Percentiles rank a stretch among this genome's conserved stretches.
phyloP scores from a whole-genome alignment of 2,888 invertebrate species.

The Macaria liturata region DNA sequence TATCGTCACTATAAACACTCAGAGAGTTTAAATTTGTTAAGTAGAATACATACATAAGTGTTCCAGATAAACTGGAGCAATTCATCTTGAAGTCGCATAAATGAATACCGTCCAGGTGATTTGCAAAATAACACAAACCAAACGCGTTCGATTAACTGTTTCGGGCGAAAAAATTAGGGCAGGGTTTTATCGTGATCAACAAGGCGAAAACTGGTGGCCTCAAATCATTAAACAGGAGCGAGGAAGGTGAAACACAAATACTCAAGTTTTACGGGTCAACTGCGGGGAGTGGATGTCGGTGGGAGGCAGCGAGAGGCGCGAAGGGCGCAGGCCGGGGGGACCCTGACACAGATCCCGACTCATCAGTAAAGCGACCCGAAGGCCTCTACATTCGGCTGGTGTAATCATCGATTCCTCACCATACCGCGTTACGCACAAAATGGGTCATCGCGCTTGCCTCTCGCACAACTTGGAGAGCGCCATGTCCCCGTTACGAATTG shows the following conservation, averaged over 20 bases:
- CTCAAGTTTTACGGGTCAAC: slow-evolving; percentile 75
- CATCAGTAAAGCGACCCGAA: slow-evolving; percentile 71
- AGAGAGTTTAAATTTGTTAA: too few species aligned
- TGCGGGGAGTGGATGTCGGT: slow-evolving; percentile 44
- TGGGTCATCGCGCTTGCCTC: slow-evolving; percentile 72
- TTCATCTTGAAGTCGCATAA: slow-evolving; percentile 6
- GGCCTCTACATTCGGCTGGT: slow-evolving; percentile 76
- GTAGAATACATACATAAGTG: too few species aligned
- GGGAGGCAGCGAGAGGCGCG: slow-evolving; percentile 57
- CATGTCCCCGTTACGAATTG: slow-evolving; percentile 73
- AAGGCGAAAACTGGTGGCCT: slow-evolving; percentile 47
- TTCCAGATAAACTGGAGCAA: too few species aligned
- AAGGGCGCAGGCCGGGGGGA: slow-evolving; percentile 69
- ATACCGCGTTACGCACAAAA: slow-evolving; percentile 70
- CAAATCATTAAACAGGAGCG: slow-evolving; percentile 62
- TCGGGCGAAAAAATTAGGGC: slow-evolving; percentile 26
- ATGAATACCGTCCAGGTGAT: slow-evolving; percentile 8
- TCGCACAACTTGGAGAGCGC: slow-evolving; percentile 58
- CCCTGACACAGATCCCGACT: slow-evolving; percentile 81
- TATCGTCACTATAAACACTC: too few species aligned
- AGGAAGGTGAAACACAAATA: slow-evolving; percentile 68
- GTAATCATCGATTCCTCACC: slow-evolving; percentile 76
- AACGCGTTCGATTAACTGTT: slow-evolving; percentile 20
- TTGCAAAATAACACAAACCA: slow-evolving; percentile 9
- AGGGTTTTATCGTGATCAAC: slow-evolving; percentile 31